Base-by-base conservation (phyloP, 2,797 vertebrate genomes). In the Poeciliopsis paucimaculata region DNA sequence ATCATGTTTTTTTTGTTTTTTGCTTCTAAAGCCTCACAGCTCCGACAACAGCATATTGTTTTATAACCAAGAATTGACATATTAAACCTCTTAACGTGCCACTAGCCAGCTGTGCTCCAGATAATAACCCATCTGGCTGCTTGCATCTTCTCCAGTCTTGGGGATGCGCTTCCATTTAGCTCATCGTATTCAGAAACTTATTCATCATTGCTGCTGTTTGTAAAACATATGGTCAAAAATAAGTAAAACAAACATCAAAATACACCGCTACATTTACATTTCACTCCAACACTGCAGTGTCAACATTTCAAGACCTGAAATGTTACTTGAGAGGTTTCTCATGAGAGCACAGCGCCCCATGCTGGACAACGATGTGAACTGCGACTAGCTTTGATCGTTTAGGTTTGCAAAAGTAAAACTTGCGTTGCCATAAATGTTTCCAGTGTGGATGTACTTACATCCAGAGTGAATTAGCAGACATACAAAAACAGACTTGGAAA, bases 11-110 rank as follows among this genome's bases (percentile, higher is more conserved):
- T 51, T 0, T 72, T 51, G 36, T 12, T 4, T 26, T 55, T 23
- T 51, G n/a, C 47, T 8, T 77, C 11, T 31, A 68, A 82, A 75
- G 28, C 45, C 60, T 75, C 16, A 39, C n/a, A 23, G 9, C 41
- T 55, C 73, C 57, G 66, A 77, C 45, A 0, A 45, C 4, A 75
- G 10, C 47, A 70, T 74, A 70, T 46, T 72, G 43, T 72, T 55
- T 76, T 81, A 84, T 88, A 75, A 88, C 81, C 43, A 55, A 78
- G 49, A 72, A 55, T 75, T 73, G 0, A 71, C 77, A 46, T 36
- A n/a, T 57, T 26, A 76, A 55, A n/a, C 28, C 20, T 73, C 45
- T 39, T 41, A 62, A 34, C 57, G 28, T 18, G 64, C 47, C 66
- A 8, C 12, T 57, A 75, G 55, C 36, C 70, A 51, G 53, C 71